Conservation (phyloP, 2,888 invertebrate species). For the Acleris literana region DNA sequence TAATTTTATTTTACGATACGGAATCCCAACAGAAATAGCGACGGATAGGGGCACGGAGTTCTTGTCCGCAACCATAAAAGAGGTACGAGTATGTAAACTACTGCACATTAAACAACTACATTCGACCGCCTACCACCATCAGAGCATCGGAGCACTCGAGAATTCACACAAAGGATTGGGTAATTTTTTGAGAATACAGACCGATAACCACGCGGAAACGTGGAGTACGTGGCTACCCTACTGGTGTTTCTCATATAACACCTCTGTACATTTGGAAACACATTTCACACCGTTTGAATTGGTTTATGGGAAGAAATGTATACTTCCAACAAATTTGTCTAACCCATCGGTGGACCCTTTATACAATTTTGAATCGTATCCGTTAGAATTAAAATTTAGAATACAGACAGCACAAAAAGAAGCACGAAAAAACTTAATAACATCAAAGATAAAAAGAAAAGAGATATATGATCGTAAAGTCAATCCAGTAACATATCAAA, state of each 20-base stretch:
- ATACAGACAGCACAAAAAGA: conserved; percentile 28
- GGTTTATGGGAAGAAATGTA: conserved; percentile 37
- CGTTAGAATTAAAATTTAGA: conserved; percentile 28
- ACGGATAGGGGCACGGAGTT: conserved; percentile 22
- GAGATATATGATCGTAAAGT: conserved; percentile 26
- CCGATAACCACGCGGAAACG: conserved; percentile 16
- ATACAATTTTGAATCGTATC: conserved; percentile 24
- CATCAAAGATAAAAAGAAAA: conserved; percentile 33
- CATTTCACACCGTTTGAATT: conserved; percentile 39
- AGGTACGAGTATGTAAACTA: conserved; percentile 39
- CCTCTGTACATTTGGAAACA: conserved; percentile 37
- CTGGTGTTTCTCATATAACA: conserved; percentile 40
- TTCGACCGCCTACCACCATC: conserved; percentile 37
- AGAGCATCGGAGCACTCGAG: conserved; percentile 38
- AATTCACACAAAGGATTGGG: conserved; percentile 34
- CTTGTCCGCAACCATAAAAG: conserved; percentile 21
- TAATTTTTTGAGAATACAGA: conserved; percentile 27
- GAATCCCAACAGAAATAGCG: conserved; percentile 17
- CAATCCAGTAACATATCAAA: conserved; percentile 31
- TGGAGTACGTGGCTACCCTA: conserved; percentile 39
- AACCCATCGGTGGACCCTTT: conserved; percentile 15
- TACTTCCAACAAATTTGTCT: conserved; percentile 14
- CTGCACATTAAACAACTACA: conserved; percentile 35
- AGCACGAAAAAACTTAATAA: conserved; percentile 25
- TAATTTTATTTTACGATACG: conserved; percentile 26